These are phyloP conservation scores for Sphaeridia pumilis DNA, from an alignment of 2,888 invertebrate species.

Conservation along the genomic window DNA sequence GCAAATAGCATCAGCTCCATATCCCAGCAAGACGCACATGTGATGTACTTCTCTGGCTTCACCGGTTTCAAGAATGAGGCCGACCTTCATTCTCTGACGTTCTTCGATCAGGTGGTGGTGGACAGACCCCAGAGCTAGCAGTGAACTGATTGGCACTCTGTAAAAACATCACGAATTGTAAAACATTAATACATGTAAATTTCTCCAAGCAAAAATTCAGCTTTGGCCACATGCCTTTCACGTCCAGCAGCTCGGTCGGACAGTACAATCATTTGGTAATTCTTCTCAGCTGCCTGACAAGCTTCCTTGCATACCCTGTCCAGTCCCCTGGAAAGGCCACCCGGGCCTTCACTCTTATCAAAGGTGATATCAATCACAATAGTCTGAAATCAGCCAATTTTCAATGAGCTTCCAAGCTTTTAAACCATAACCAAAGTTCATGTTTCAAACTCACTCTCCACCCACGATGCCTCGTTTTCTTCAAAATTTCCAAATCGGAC, in stretches of 20 bases:
- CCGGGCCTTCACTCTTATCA: constrained; percentile 58
- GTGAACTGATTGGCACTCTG: constrained; percentile 63
- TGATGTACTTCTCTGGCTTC: constrained; percentile 64
- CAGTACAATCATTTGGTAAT: constrained; percentile 73
- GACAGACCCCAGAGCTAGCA: constrained; percentile 79
- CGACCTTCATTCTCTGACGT: constrained; percentile 90
- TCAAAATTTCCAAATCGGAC: constrained; percentile 76
- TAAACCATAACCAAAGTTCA: too few relatives aligned
- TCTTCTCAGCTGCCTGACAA: constrained; percentile 59
- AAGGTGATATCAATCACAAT: constrained; percentile 82
- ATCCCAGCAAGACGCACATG: constrained; percentile 76
- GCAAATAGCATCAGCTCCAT: constrained; percentile 95
- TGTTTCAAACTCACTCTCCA: constrained; percentile 73
- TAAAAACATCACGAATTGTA: neutral
- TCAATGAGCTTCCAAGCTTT: too few relatives aligned
- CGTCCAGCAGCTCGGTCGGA: constrained; percentile 56
- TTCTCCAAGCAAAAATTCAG: neutral
- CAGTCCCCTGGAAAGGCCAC: constrained; percentile 67
- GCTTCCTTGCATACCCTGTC: constrained; percentile 69
- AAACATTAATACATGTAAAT: neutral
- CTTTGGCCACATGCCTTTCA: constrained; percentile 40
- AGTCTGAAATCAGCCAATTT: constrained; percentile 46
- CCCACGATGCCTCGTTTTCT: constrained; percentile 66
- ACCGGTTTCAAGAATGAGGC: constrained; percentile 86
- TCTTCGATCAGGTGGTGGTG: constrained; percentile 93